These are phyloP conservation scores for Harpalus rufipes DNA, from an alignment of 2,888 invertebrate species.

Conservation along the genomic window DNA sequence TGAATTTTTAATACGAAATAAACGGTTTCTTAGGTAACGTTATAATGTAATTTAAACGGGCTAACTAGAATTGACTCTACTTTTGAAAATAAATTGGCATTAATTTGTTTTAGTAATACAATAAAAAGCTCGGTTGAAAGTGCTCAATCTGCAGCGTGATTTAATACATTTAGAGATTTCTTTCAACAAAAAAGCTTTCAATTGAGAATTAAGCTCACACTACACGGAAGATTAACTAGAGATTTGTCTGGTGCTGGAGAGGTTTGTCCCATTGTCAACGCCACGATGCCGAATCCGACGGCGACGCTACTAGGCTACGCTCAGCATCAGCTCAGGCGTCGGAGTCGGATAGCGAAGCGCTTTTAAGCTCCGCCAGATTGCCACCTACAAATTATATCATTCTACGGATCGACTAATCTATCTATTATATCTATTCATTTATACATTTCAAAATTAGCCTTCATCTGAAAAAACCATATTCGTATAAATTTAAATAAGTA, in stretches of 20 bases:
- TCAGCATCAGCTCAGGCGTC: neutral
- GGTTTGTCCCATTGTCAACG: conserved; percentile 65
- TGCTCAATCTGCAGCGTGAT: conserved; percentile 47
- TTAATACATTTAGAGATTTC: conserved; percentile 50
- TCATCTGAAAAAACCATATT: too few relatives aligned
- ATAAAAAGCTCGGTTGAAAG: conserved; percentile 38
- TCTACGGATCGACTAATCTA: neutral
- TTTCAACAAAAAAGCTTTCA: conserved; percentile 63
- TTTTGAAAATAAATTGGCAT: neutral
- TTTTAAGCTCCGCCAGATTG: conserved; percentile 16
- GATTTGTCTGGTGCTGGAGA: conserved; percentile 63
- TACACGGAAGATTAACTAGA: conserved; percentile 66
- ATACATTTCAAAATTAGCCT: too few relatives aligned
- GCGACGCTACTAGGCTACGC: conserved; percentile 9
- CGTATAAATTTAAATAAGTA: too few relatives aligned
- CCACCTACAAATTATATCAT: conserved; percentile 42
- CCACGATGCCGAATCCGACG: conserved; percentile 15
- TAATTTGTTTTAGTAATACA: conserved; percentile 31
- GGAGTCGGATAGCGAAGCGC: conserved; percentile 18
- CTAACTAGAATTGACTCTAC: neutral
- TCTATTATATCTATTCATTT: too few relatives aligned
- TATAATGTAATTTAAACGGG: neutral
- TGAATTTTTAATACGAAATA: too few relatives aligned
- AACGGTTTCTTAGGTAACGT: neutral
- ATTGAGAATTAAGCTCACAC: conserved; percentile 66